phyloP scores from a whole-genome alignment of 2,888 invertebrate species.

The Cantharis rustica region DNA sequence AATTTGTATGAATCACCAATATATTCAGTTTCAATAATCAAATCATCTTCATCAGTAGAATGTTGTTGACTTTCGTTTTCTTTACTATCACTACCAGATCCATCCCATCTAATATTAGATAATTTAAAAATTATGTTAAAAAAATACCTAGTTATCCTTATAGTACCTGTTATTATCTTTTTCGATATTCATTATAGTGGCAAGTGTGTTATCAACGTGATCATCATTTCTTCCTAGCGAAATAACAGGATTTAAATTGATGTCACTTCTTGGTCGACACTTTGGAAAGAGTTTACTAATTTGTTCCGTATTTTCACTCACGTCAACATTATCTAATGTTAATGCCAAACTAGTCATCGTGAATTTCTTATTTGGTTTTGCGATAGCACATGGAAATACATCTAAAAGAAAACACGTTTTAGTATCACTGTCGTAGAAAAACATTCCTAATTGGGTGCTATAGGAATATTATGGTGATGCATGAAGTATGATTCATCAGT shows the following conservation, averaged over 20 bases:
- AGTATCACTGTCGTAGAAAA: background rate
- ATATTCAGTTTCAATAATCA: constrained; percentile 57
- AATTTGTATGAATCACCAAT: constrained; percentile 70
- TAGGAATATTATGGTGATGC: background rate
- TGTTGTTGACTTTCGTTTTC: constrained; percentile 51
- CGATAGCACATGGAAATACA: constrained; percentile 25
- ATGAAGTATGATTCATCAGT: constrained; percentile 7
- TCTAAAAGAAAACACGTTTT: constrained; percentile 16
- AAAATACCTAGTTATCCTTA: constrained; percentile 17
- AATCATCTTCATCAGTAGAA: constrained; percentile 60
- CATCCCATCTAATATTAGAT: constrained; percentile 50
- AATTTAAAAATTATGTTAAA: background rate
- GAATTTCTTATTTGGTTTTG: constrained; percentile 30
- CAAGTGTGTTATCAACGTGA: constrained; percentile 53
- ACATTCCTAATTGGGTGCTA: background rate
- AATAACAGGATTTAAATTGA: constrained; percentile 61
- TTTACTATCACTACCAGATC: constrained; percentile 52
- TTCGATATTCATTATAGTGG: constrained; percentile 60
- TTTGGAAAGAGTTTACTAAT: constrained; percentile 86
- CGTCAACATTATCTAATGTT: constrained; percentile 57
- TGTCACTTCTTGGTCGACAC: constrained; percentile 75
- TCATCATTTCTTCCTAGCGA: constrained; percentile 53
- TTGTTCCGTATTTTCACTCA: constrained; percentile 67
- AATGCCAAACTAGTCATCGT: constrained; percentile 57
- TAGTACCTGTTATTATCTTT: constrained; percentile 54